Base-by-base conservation (phyloP, 2,888 invertebrate genomes). In the Andrena haemorrhoa region DNA sequence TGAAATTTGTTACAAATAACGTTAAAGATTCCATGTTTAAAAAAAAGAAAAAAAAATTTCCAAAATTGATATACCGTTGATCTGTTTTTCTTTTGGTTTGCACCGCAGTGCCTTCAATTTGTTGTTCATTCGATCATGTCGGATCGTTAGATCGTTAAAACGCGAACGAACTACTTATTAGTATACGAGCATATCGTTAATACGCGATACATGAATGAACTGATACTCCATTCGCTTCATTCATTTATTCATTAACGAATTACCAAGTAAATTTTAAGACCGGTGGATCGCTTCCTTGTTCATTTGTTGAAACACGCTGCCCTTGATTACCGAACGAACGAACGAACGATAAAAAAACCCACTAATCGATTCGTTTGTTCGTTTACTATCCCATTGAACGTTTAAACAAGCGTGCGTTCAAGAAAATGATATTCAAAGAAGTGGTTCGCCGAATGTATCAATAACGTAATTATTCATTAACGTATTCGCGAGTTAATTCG, bases 91-190 rank as follows among this genome's bases (percentile, higher is more conserved):
- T 35, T 53, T 79, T 71, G 79, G 65, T 79, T 47, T 66, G 79
- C 79, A 79, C 72, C 60, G 7, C 12, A 47, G 79, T 79, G 79
- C 71, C 79, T 79, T 66, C 10, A 20, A 35, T 56, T 73, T 41
- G 23, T 53, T 26, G 31, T 2, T 49, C n/a, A 33, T 65, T 58
- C 20, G 16, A 20, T 47, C 20, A 2, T 20, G 5, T 47, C 12
- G n/a, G 31, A 51, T 23, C 20, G 29, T 60, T 41, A 20, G 31
- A 26, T 53, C n/a, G 2, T 4, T 23, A 26, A 35, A 20, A 12
- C 29, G 56, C 12, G 53, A 53, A 61, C 16, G 16, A 33, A 61
- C 35, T 26, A 47, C 16, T 49, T 41, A 26, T 49, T 41, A 26
- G 51, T 71, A 23, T 78, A 71, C 26, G 26, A 35, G 33, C 16